phyloP scores from a whole-genome alignment of 92 coral and sea anemone species.

The Montipora capitata region DNA sequence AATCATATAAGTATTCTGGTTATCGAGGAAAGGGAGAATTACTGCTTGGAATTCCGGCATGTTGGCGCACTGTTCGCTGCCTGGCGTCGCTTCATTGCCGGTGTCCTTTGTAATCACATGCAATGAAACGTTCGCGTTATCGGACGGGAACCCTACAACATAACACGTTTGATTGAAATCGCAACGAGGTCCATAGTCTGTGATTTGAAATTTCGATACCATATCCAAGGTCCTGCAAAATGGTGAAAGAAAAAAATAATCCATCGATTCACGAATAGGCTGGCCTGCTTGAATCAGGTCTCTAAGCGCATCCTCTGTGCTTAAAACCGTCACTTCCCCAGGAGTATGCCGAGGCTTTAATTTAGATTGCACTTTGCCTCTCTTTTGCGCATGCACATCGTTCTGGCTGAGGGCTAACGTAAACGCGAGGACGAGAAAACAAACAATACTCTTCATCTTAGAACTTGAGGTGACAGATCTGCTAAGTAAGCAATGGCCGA shows the following conservation, averaged over 20 bases:
- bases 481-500: too few relatives aligned
- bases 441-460: slow-evolving; percentile 7
- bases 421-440: neutral
- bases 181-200: too few relatives aligned
- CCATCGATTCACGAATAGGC: neutral
- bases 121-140: too few relatives aligned
- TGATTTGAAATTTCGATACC: too few relatives aligned
- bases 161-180: too few relatives aligned
- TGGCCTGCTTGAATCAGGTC: neutral
- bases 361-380: neutral
- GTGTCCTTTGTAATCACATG: neutral
- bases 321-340: neutral
- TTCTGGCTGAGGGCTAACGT: neutral
- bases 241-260: too few relatives aligned
- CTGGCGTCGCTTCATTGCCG: neutral
- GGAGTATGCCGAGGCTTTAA: neutral
- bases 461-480: neutral
- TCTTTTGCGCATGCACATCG: neutral
- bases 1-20: neutral
- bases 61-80: neutral
- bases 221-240: too few relatives aligned
- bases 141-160: too few relatives aligned
- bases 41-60: slow-evolving; percentile 7
- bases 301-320: neutral
- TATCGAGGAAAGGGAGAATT: neutral